A percentile compares a stretch with the other conserved stretches of the same genome.
Conservation (phyloP, 2,113 vertebrate species). For the Eolophus roseicapilla region DNA sequence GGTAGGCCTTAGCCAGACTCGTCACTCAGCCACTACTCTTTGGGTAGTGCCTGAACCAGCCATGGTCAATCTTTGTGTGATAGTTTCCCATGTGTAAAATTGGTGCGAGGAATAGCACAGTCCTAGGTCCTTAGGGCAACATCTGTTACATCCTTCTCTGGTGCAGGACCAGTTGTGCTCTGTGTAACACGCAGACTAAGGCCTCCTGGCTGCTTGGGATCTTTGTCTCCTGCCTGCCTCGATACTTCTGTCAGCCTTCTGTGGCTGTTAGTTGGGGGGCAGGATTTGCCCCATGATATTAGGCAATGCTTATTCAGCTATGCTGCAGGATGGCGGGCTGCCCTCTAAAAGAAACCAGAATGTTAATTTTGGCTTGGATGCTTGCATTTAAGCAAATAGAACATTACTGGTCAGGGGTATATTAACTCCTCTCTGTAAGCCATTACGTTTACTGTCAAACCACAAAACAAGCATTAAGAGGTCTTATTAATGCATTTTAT, state of each 20-base stretch:
- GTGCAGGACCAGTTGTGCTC: not conserved
- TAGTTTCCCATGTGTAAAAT: not conserved
- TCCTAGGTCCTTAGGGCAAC: not conserved
- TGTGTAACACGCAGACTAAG: fast-evolving
- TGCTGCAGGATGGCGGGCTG: slow-evolving; percentile 37
- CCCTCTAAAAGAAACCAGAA: slow-evolving; percentile 72
- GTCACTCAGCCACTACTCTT: not conserved
- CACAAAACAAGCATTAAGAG: slow-evolving; percentile 70
- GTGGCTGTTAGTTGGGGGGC: not conserved
- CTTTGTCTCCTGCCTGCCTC: not conserved
- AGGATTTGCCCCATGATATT: slow-evolving; percentile 31
- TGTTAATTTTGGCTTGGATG: slow-evolving; percentile 68
- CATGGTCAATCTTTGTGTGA: not conserved
- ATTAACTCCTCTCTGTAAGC: slow-evolving; percentile 69
- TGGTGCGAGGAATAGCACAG: not conserved
- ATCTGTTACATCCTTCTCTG: not conserved
- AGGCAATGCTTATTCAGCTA: slow-evolving; percentile 51
- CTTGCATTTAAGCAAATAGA: slow-evolving; percentile 69
- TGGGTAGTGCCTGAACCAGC: not conserved
- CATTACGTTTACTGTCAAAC: slow-evolving; percentile 71
- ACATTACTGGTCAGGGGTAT: slow-evolving; percentile 58
- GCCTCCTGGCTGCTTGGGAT: not conserved
- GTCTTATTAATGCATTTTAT: slow-evolving; percentile 67
- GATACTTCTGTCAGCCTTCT: not conserved
- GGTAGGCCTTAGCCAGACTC: not conserved